These are phyloP conservation scores for Helarctos malayanus DNA, from an alignment of 2,797 vertebrate species.

Conservation along the genomic window DNA sequence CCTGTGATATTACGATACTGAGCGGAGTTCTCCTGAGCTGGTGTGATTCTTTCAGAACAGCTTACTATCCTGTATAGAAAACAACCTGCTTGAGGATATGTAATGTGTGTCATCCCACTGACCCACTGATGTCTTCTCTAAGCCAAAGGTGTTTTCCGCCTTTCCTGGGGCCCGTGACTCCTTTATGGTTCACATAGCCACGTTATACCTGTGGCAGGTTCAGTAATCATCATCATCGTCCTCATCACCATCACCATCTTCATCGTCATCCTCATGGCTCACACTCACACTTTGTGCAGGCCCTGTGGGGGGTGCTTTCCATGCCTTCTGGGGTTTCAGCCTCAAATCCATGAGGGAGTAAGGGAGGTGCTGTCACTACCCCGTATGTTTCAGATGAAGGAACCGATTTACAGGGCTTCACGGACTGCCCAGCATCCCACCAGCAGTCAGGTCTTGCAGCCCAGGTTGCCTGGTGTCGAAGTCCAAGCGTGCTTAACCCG, in stretches of 20 bases:
- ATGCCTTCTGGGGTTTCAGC: neutral
- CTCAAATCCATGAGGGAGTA: neutral
- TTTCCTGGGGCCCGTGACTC: neutral
- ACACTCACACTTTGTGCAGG: neutral
- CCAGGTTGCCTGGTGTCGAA: neutral
- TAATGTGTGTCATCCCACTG: neutral
- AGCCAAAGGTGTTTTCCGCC: neutral
- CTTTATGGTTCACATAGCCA: neutral
- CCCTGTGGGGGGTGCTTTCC: neutral
- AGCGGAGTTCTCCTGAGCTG: neutral
- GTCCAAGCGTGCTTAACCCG: neutral
- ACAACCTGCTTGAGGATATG: neutral
- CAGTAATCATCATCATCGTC: neutral
- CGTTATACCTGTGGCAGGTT: neutral
- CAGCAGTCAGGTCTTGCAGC: neutral
- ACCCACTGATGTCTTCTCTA: neutral
- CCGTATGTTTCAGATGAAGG: neutral
- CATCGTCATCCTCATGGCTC: neutral
- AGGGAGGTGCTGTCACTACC: neutral
- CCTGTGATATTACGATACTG: neutral
- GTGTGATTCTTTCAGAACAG: neutral
- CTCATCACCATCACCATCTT: neutral
- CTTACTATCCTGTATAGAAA: neutral
- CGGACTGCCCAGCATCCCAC: neutral
- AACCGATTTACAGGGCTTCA: neutral